phyloP scores from a whole-genome alignment of 2,113 vertebrate species.

The Hippolais icterina region DNA sequence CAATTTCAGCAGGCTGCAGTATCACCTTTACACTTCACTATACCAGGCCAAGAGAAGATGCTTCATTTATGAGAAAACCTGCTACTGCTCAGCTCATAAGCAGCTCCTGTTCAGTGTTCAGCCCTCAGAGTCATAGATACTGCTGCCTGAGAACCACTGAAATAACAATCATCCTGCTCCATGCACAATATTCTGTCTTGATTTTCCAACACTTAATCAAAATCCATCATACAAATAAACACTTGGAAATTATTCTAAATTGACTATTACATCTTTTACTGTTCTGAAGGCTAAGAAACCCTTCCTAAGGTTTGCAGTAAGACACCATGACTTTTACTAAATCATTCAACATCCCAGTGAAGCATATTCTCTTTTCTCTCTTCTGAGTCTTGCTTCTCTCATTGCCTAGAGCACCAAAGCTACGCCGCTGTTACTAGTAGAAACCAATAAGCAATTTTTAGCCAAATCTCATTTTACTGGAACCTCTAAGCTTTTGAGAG shows the following conservation, averaged over 20 bases:
- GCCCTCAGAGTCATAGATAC: not conserved
- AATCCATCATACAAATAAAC: not conserved
- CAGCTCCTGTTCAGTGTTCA: not conserved
- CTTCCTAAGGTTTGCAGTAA: not conserved
- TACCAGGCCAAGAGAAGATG: not conserved
- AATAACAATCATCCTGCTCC: not conserved
- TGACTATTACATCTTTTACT: not conserved
- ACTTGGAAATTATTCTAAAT: not conserved
- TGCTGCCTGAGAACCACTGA: not conserved
- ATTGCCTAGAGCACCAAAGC: not conserved
- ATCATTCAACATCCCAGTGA: not conserved
- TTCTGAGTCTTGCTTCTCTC: not conserved
- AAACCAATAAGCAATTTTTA: conserved; percentile 10
- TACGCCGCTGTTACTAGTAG: not conserved
- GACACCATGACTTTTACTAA: not conserved
- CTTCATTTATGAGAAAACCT: not conserved
- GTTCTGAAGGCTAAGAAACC: not conserved
- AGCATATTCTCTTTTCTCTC: not conserved
- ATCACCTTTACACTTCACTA: not conserved
- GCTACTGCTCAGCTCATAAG: not conserved
- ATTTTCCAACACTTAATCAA: not conserved
- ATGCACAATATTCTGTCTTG: not conserved
- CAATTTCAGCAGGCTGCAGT: not conserved
- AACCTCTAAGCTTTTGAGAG: conserved; percentile 44
- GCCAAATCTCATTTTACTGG: conserved; percentile 58